Conservation (phyloP, 2,113 vertebrate genomes). For the Phrynocephalus versicolor region DNA sequence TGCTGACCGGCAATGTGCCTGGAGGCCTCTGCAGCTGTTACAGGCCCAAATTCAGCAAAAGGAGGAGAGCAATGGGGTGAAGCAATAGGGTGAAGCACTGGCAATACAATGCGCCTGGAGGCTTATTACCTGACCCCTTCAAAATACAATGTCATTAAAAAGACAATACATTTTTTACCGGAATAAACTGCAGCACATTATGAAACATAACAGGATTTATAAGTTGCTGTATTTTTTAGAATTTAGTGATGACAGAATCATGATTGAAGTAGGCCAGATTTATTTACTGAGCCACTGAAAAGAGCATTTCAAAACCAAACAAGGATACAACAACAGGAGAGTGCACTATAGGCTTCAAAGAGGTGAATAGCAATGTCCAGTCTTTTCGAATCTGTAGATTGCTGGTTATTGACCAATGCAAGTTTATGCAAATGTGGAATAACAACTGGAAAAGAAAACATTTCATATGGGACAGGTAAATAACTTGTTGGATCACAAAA, state of each 20-base stretch:
- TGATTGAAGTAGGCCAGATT: not conserved
- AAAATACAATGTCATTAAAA: no score
- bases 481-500: no score
- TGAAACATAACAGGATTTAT: not conserved
- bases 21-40: no score
- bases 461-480: not conserved
- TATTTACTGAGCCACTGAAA: not conserved
- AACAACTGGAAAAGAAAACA: conserved; percentile 83
- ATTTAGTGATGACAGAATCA: not conserved
- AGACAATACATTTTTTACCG: no score
- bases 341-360: conserved; percentile 97
- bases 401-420: conserved; percentile 93
- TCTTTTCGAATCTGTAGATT: conserved; percentile 89
- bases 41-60: no score
- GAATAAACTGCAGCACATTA: no score
- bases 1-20: no score
- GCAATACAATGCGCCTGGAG: no score
- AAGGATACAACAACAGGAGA: conserved; percentile 99
- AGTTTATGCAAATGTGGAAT: conserved; percentile 97
- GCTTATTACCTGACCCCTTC: no score
- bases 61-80: no score
- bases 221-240: not conserved
- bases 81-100: no score
- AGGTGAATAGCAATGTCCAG: conserved; percentile 94
- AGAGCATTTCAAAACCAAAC: conserved; percentile 69